A percentile compares a stretch with the other conserved stretches of the same genome.
These are phyloP conservation scores for Bagarius yarrelli DNA, from an alignment of 2,113 vertebrate species.

Conservation along the genomic window DNA sequence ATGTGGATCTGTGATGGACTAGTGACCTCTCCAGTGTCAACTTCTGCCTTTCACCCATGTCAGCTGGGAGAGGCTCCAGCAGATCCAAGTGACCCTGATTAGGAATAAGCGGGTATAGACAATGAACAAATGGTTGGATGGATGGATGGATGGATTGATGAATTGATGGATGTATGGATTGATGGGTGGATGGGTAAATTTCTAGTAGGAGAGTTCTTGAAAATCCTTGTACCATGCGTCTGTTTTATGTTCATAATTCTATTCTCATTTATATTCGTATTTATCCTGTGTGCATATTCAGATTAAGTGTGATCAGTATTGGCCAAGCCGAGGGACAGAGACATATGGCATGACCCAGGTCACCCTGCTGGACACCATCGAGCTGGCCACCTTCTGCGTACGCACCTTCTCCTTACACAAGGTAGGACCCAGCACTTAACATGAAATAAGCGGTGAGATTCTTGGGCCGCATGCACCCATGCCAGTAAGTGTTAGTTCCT, in stretches of 20 bases:
- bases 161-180: too few species aligned
- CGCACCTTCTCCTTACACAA: conserved; percentile 96
- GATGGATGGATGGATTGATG: too few species aligned
- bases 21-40: too few species aligned
- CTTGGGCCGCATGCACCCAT: not conserved
- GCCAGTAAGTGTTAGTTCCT: not conserved
- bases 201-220: not conserved
- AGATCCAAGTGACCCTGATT: too few species aligned
- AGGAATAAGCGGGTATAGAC: too few species aligned
- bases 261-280: not conserved
- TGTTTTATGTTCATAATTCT: not conserved
- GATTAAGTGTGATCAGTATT: conserved; percentile 99
- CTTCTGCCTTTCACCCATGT: too few species aligned
- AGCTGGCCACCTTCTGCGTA: conserved; percentile 93
- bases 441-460: not conserved
- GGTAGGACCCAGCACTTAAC: conserved; percentile 65
- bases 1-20: too few species aligned
- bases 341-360: conserved; percentile 98
- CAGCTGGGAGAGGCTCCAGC: too few species aligned
- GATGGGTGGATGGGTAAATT: too few species aligned
- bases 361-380: conserved; percentile 91
- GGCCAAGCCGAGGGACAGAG: conserved; percentile 91
- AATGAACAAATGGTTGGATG: too few species aligned
- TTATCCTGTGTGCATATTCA: conserved; percentile 55
- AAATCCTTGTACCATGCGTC: not conserved